Evolutionary conservation across 1,140 invertebrate species (phyloP), one percentile per base, ranked within the genome.

Genomic region (Meteorus sp.): DNA sequence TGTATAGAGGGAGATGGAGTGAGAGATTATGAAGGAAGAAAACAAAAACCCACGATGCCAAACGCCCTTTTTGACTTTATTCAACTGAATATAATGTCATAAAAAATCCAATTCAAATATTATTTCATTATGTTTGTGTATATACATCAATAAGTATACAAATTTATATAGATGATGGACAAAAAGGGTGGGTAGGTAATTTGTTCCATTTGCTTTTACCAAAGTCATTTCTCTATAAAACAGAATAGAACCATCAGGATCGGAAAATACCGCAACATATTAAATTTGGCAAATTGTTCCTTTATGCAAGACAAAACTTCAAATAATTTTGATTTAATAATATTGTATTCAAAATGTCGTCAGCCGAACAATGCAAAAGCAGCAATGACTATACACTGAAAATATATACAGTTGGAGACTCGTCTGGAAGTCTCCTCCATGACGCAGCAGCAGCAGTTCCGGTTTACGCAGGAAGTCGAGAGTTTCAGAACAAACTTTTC

Each of bases 381-480:
- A 52, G 19, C 27, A 35, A 52, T 8, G 20, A 11, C 27, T 11
- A 13, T 20, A 11, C 27, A 35, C 35, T 8, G 20, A 11, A 19
- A 9, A 13, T 20, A 7, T 33, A 11, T 39, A 39, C 11, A 52
- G 50, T 52, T 52, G 25, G 43, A 52, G 29, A 23, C 50, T 20
- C 15, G 35, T 39, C 8, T 11, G 22, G 31, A 22, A n/a, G 47
- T 31, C 11, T 52, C 50, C 50, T 15, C 25, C 37, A 29, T 52
- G 50, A 52, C 50, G 33, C 31, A 52, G 20, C 50, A 31, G 37
- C 50, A 31, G 50, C 50, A 52, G 50, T 52, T 52, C 50, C 50
- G 50, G 50, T 52, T 52, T 31, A 35, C 50, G 50, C 50, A 52
- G 50, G 50, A 52, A 52, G 50, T 52, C 31, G 50, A 52, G 48